Evolutionary conservation across 2,797 vertebrate species (phyloP).

Genomic region (Danio albolineatus): DNA sequence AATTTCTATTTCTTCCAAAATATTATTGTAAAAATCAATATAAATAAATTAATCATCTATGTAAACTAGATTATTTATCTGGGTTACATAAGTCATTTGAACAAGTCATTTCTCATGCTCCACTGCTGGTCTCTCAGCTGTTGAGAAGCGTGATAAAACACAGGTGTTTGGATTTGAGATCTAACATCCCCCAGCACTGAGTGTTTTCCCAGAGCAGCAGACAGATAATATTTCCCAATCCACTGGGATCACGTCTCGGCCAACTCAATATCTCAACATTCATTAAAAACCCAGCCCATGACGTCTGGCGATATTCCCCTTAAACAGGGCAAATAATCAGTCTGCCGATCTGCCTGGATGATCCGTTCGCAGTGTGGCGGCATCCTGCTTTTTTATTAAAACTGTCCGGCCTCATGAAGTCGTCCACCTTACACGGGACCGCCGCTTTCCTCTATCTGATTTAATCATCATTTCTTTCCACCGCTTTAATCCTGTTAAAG

Average conservation of each 20-base stretch:
- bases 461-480: constrained; percentile 4
- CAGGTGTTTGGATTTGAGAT: constrained; percentile 43
- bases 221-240: constrained; percentile 35
- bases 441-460: background rate
- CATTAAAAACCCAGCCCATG: constrained; percentile 33
- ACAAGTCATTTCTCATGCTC: background rate
- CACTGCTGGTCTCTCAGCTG: background rate
- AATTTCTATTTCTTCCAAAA: too few relatives aligned
- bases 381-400: constrained; percentile 24
- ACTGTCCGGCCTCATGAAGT: background rate
- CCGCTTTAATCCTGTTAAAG: background rate
- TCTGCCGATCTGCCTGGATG: background rate
- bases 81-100: too few relatives aligned
- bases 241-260: constrained; percentile 31
- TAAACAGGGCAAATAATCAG: constrained; percentile 33
- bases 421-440: too few relatives aligned
- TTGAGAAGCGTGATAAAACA: constrained; percentile 7
- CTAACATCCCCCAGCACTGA: constrained; percentile 19
- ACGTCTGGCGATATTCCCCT: constrained; percentile 5
- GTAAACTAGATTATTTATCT: too few relatives aligned
- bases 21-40: too few relatives aligned
- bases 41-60: too few relatives aligned
- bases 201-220: constrained; percentile 16
- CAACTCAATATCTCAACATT: constrained; percentile 28
- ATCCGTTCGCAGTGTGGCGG: constrained; percentile 4